Conservation (phyloP, 2,888 invertebrate species). For the Pegoplata infirma region DNA sequence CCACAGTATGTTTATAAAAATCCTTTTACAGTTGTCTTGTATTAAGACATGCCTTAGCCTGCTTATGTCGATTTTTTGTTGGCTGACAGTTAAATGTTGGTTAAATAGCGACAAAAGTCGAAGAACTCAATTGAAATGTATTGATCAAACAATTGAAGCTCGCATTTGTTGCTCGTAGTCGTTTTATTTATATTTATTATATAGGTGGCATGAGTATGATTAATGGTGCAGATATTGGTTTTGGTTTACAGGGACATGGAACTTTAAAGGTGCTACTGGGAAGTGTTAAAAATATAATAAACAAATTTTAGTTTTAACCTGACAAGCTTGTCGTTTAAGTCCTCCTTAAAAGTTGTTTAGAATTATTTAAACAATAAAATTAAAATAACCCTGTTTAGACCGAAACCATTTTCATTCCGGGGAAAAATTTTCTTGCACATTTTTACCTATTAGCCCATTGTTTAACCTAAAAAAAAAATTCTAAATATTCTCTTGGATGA, state of each 20-base stretch:
- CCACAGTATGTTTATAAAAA: no score
- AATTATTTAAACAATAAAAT: no score
- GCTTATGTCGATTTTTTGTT: constrained; percentile 1
- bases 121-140: constrained; percentile 66
- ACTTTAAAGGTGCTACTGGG: background rate
- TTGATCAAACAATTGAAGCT: constrained; percentile 73
- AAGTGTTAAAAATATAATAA: background rate
- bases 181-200: no score
- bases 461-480: no score
- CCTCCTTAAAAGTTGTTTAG: no score
- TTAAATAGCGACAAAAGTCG: constrained; percentile 69
- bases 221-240: constrained; percentile 4
- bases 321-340: no score
- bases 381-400: no score
- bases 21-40: background rate
- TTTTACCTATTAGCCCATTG: no score
- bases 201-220: background rate
- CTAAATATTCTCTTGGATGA: no score
- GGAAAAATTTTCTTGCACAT: no score
- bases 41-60: background rate
- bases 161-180: constrained; percentile 62
- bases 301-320: no score
- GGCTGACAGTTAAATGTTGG: constrained; percentile 38
- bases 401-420: no score
- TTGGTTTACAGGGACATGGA: constrained; percentile 5